These are phyloP conservation scores for Gibbula magus DNA, from an alignment of 2,888 invertebrate genomes.

Conservation along the genomic window DNA sequence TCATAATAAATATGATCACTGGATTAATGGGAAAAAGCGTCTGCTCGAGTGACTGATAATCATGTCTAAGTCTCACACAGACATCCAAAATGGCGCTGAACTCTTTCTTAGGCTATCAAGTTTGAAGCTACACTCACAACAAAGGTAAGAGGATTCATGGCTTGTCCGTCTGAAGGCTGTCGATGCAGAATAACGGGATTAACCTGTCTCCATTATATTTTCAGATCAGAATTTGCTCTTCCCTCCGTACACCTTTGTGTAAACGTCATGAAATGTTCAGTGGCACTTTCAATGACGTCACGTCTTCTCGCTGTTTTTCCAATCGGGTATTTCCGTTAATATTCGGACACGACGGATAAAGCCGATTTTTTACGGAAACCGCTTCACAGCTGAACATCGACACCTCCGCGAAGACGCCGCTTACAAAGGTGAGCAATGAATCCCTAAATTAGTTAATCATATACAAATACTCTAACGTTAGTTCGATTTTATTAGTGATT, in stretches of 20 bases:
- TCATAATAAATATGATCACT: no score
- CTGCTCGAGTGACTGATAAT: constrained; percentile 22
- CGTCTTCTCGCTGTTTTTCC: constrained; percentile 12
- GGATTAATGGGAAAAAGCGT: constrained; percentile 25
- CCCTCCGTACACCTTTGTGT: constrained; percentile 47
- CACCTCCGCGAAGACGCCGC: neutral
- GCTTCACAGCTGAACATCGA: neutral
- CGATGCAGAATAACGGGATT: neutral
- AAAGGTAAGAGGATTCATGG: constrained; percentile 30
- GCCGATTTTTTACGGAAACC: neutral
- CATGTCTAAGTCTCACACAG: constrained; percentile 23
- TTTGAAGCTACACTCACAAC: constrained; percentile 4
- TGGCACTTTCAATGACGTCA: constrained; percentile 42
- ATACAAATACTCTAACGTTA: no score
- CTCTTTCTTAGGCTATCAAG: neutral
- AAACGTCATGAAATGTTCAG: constrained; percentile 52
- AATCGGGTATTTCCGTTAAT: neutral
- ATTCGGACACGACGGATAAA: neutral
- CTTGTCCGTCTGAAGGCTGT: neutral
- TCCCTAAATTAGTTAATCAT: neutral
- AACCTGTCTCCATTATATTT: neutral
- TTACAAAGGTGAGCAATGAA: neutral
- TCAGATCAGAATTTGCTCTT: constrained; percentile 29
- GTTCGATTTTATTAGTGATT: no score
- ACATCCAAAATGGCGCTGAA: constrained; percentile 20